Base-by-base conservation (phyloP, 2,888 invertebrate genomes). In the Andrena flavipes region DNA sequence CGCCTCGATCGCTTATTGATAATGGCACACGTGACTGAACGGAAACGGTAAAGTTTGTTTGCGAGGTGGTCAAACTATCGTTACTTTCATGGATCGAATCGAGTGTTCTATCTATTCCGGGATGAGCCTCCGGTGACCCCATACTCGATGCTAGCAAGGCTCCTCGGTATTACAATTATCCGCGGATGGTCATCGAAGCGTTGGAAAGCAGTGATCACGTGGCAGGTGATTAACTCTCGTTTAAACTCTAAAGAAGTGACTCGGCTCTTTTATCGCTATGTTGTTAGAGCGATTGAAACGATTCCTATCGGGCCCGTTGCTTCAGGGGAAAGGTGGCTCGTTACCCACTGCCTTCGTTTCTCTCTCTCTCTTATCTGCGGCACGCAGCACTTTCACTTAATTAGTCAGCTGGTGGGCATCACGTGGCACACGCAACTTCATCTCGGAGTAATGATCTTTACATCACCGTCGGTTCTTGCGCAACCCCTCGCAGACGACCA, bases 321-420 rank as follows among this genome's bases (percentile, higher is more conserved):
- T 69, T 56, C 30, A 26, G 60, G 6, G 67, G 23, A 67, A 60
- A 73, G 54, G 59, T 49, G 49, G 49, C n/a, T 33, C 48, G 49
- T 26, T 20, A 49, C n/a, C 63, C 51, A 29, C 49, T 33, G 42
- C 4, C 29, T 51, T 63, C 16, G 59, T 56, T 48, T 49, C 42
- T 42, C 42, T 13, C 42, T 42, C 42, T 42, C 13, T 42, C 42
- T 42, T 29, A 23, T 65, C 64, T 49, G 26, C 60, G 13, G 7
- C 2, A 33, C 63, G 56, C 64, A n/a, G 56, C 63, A 82, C 85
- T 86, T 86, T 86, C 85, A 71, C 75, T 60, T 79, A 84, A 84
- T 87, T 82, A 85, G 63, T 71, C 84, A 62, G 72, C 77, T 35
- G 70, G 16, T 56, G 78, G 70, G 51, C 54, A 73, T 71, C 59